Conservation (phyloP, 2,113 vertebrate species). For the Poicephalus meyeri region DNA sequence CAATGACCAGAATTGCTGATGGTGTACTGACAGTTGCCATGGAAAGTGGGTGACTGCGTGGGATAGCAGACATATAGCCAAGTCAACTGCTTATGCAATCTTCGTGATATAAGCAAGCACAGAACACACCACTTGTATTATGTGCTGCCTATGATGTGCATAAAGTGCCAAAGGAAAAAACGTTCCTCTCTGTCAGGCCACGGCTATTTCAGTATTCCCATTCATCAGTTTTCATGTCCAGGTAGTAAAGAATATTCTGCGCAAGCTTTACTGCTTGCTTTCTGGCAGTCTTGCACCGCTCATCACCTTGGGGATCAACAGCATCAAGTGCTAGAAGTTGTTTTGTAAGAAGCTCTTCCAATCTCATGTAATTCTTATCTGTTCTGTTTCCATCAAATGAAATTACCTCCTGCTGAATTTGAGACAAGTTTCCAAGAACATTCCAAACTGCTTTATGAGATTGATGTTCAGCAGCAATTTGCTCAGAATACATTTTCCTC, state of each 20-base stretch:
- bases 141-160: neutral
- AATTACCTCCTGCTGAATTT: conserved; percentile 91
- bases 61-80: conserved; percentile 54
- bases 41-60: conserved; percentile 46
- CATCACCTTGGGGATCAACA: conserved; percentile 91
- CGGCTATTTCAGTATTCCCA: conserved; percentile 87
- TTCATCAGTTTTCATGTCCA: conserved; percentile 97
- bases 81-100: conserved; percentile 57
- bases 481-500: conserved; percentile 64
- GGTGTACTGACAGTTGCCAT: conserved; percentile 56
- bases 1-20: conserved; percentile 62
- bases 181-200: neutral
- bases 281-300: conserved; percentile 85
- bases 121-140: conserved; percentile 3
- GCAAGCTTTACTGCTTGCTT: conserved; percentile 96
- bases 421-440: conserved; percentile 85
- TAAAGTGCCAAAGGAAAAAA: conserved; percentile 15
- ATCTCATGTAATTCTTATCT: conserved; percentile 92
- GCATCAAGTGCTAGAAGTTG: conserved; percentile 94
- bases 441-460: conserved; percentile 86
- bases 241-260: conserved; percentile 94
- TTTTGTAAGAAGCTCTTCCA: conserved; percentile 96
- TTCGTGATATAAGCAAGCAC: neutral
- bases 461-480: conserved; percentile 77
- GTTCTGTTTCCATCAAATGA: conserved; percentile 90